Conservation (phyloP, 2,113 vertebrate species). For the Carassius auratus region DNA sequence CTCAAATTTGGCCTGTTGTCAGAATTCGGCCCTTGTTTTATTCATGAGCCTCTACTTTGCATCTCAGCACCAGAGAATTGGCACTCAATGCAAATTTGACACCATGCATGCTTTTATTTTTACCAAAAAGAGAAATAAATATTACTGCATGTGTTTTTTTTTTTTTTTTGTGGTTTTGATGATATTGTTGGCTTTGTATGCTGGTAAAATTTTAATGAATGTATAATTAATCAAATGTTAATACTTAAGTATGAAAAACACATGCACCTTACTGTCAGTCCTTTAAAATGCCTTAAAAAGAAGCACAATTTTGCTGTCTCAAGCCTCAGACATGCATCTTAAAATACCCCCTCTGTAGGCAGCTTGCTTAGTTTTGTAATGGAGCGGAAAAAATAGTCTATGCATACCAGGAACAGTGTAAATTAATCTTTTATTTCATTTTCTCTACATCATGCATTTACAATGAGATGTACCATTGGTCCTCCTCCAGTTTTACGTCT, state of each 20-base stretch:
- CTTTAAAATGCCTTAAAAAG: neutral
- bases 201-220: neutral
- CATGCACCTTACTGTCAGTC: neutral
- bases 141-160: neutral
- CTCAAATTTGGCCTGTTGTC: constrained; percentile 43
- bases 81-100: constrained; percentile 43
- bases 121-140: constrained; percentile 33
- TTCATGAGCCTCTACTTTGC: constrained; percentile 49
- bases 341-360: neutral
- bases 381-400: constrained; percentile 14
- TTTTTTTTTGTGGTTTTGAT: neutral
- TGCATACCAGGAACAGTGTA: constrained; percentile 23
- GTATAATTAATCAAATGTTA: neutral
- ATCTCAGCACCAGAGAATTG: constrained; percentile 40
- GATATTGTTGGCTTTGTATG: neutral
- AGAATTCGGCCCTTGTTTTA: constrained; percentile 48
- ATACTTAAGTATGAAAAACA: neutral
- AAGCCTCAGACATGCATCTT: neutral
- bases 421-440: constrained; percentile 67
- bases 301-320: neutral
- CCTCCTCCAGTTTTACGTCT: constrained; percentile 58
- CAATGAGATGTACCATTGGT: constrained; percentile 64
- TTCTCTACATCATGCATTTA: constrained; percentile 71
- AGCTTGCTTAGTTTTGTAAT: neutral
- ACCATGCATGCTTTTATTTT: neutral